Evolutionary conservation across 92 coral and sea anemone species (phyloP), one percentile per base, ranked within the genome.

Genomic region (Epizoanthus stellaris): DNA sequence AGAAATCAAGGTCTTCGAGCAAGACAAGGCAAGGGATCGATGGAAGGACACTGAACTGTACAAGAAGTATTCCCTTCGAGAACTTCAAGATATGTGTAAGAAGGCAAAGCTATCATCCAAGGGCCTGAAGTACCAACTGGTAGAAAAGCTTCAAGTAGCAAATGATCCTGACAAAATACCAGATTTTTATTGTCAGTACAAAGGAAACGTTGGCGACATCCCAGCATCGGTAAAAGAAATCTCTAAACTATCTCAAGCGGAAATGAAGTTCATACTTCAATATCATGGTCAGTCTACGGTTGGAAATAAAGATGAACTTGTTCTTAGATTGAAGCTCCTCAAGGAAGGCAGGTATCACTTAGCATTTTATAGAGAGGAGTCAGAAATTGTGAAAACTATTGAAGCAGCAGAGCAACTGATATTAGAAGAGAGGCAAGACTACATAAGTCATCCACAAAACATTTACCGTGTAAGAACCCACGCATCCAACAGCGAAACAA

Each of bases 81-180:
- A 80, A 56, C 49, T 80, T 40, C 85, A 80, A 39, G 85, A 80
- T 16, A 80, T 60, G 85, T 80, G 85, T 21, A 82, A 40, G 56
- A 42, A 82, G 52, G 86, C 86, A 1, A 54, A 54, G 17, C 34
- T 73, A 12, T 25, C 80, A n/a, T 14, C n/a, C n/a, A 25, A 25
- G 38, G 80, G 61, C 34, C 16, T 39, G 34, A 73, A 73, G 59
- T 25, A 73, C 23, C 80, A 73, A 73, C 80, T 73, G 15, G 80
- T 73, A 21, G 59, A 73, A 60, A 54, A 60, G 3, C 59, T 73
- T 14, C 53, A 47, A 47, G 47, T 11, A 20, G 80, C 47, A 73
- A 73, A 73, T 73, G 58, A 43, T 13, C 16, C 54, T 21, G 62
- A 47, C 20, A 73, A 40, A 30, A 73, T 60, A 17, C 59, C 80